These are phyloP conservation scores for Eublepharis macularius DNA, from an alignment of 2,113 vertebrate genomes.

Conservation along the genomic window DNA sequence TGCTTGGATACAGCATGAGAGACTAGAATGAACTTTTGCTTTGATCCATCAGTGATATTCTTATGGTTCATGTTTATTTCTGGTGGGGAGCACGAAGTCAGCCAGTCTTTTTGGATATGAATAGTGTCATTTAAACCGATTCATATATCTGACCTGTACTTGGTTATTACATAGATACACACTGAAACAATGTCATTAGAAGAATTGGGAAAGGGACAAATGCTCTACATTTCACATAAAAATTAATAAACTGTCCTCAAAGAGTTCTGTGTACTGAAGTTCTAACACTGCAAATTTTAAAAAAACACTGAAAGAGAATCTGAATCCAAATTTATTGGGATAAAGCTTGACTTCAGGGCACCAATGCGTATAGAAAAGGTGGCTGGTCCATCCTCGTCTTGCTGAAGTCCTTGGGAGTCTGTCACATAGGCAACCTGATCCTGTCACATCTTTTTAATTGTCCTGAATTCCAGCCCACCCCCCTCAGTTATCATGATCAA, in stretches of 20 bases:
- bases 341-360: background rate
- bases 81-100: background rate
- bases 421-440: too few relatives aligned
- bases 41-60: background rate
- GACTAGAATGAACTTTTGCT: background rate
- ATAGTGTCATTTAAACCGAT: background rate
- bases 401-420: background rate
- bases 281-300: background rate
- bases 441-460: background rate
- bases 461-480: background rate
- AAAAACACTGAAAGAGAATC: too few relatives aligned
- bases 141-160: background rate
- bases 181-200: background rate
- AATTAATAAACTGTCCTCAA: too few relatives aligned
- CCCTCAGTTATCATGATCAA: background rate
- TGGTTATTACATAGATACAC: background rate
- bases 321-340: background rate
- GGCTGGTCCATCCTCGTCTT: background rate
- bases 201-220: too few relatives aligned
- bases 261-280: too few relatives aligned
- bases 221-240: too few relatives aligned
- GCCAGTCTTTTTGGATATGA: background rate
- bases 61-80: background rate
- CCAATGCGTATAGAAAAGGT: too few relatives aligned
- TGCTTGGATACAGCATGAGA: background rate